A percentile compares a stretch with the other conserved stretches of the same genome.
Evolutionary conservation across 2,797 vertebrate species (phyloP).

Genomic region (Chelidonichthys spinosus): DNA sequence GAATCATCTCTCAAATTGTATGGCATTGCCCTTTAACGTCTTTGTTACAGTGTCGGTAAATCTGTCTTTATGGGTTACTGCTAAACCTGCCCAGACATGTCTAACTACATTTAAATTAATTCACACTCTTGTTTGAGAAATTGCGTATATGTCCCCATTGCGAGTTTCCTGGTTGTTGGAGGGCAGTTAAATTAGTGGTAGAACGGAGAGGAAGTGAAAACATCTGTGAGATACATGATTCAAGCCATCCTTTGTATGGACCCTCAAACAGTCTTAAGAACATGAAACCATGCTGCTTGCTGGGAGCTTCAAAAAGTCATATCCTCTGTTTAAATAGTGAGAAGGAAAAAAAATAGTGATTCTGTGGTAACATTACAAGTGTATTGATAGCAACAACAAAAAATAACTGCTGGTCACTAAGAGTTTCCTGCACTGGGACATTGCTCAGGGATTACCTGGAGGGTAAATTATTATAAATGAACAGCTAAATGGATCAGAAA

Average conservation of each 20-base stretch:
- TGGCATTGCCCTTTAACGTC: conserved; percentile 6
- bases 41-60: conserved; percentile 23
- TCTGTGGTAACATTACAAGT: neutral
- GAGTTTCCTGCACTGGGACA: no score
- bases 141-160: conserved; percentile 36
- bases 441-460: neutral
- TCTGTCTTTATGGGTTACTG: conserved; percentile 39
- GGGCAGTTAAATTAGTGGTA: conserved; percentile 28
- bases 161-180: conserved; percentile 45
- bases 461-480: neutral
- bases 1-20: neutral
- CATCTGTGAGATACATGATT: conserved; percentile 40
- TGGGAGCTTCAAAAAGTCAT: neutral
- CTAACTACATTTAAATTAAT: conserved; percentile 49
- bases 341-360: neutral
- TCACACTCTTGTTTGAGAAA: conserved; percentile 36
- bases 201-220: conserved; percentile 26
- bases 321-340: conserved; percentile 1
- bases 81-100: conserved; percentile 57
- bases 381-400: neutral
- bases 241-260: conserved; percentile 13
- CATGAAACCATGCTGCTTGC: neutral
- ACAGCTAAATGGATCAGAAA: neutral
- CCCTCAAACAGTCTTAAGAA: neutral
- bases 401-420: neutral